phyloP scores from a whole-genome alignment of 2,888 invertebrate genomes.

The Mimumesa dahlbomi region DNA sequence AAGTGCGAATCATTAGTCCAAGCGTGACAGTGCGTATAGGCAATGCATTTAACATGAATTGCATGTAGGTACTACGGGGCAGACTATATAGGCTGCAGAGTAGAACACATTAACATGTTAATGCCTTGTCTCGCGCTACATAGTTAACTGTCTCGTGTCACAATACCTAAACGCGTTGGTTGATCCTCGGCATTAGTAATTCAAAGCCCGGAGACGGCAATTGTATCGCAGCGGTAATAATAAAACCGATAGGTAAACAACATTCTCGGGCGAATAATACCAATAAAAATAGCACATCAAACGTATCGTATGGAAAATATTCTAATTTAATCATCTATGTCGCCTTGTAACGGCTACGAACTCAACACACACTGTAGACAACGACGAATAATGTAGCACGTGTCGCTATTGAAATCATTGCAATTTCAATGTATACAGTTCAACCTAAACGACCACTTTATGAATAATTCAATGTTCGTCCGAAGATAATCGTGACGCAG shows the following conservation, averaged over 20 bases:
- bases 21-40: conserved; percentile 39
- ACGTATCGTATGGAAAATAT: background rate
- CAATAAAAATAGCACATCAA: conserved; percentile 19
- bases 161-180: conserved; percentile 39
- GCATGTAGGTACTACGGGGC: conserved; percentile 28
- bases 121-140: conserved; percentile 51
- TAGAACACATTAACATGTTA: conserved; percentile 53
- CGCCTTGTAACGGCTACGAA: background rate
- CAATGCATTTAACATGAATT: conserved; percentile 53
- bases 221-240: conserved; percentile 27
- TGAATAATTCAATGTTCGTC: conserved; percentile 28
- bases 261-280: conserved; percentile 17
- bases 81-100: conserved; percentile 32
- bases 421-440: background rate
- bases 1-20: conserved; percentile 40
- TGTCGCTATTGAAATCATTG: background rate
- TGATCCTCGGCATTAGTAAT: conserved; percentile 49
- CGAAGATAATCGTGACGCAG: background rate
- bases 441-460: conserved; percentile 4
- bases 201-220: conserved; percentile 43
- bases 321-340: background rate
- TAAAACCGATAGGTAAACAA: too few relatives aligned
- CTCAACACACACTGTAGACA: background rate
- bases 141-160: conserved; percentile 48
- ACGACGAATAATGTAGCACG: background rate